These are phyloP conservation scores for Rhabdornis inornatus DNA, from an alignment of 2,113 vertebrate genomes.

Conservation along the genomic window DNA sequence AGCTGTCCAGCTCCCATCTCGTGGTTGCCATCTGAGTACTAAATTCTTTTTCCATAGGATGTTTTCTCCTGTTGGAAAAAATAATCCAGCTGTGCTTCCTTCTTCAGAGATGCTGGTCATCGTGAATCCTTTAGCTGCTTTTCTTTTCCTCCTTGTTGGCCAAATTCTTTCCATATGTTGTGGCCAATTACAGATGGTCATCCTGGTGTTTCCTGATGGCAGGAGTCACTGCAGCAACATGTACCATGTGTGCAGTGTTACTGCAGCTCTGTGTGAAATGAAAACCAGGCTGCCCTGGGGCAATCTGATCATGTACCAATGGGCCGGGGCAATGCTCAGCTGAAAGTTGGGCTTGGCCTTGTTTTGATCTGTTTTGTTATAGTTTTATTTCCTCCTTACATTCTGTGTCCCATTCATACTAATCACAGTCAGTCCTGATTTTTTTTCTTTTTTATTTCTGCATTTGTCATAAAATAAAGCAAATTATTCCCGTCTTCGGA, in stretches of 20 bases:
- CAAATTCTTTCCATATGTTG: conserved; percentile 50
- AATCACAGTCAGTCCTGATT: conserved; percentile 81
- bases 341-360: conserved; percentile 74
- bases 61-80: conserved; percentile 12
- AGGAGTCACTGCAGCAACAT: neutral
- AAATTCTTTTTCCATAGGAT: neutral
- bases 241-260: neutral
- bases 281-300: conserved; percentile 54
- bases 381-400: conserved; percentile 77
- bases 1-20: neutral
- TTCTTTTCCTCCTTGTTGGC: neutral
- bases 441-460: conserved; percentile 83
- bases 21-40: neutral
- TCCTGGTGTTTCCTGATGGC: conserved; percentile 30
- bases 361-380: conserved; percentile 78
- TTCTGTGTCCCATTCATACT: conserved; percentile 80
- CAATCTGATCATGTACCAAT: conserved; percentile 23
- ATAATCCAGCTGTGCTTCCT: neutral
- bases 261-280: neutral
- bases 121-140: neutral
- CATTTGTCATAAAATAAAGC: conserved; percentile 88
- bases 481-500: conserved; percentile 83
- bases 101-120: conserved; percentile 16
- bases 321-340: conserved; percentile 62
- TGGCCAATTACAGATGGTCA: conserved; percentile 55